A percentile compares a stretch with the other conserved stretches of the same genome.
Evolutionary conservation across 2,113 vertebrate species (phyloP).

Genomic region (Phainopepla nitens): DNA sequence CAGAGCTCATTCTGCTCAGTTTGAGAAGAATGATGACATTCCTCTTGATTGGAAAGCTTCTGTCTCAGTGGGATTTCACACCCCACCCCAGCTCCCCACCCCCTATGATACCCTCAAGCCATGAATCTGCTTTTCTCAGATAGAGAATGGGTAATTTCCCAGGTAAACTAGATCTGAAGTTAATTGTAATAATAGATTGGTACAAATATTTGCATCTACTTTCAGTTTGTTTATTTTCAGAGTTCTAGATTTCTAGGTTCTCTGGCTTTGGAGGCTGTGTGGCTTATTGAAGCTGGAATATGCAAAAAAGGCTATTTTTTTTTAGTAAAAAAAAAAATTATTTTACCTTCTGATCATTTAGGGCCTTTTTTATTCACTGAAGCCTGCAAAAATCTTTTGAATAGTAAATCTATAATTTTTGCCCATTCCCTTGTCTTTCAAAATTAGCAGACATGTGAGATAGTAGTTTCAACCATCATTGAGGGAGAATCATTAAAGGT

Average conservation of each 20-base stretch:
- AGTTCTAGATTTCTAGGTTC: neutral
- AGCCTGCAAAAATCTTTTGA: neutral
- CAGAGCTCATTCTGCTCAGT: neutral
- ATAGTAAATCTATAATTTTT: neutral
- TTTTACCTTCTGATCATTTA: no score
- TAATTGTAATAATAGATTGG: neutral
- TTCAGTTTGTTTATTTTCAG: neutral
- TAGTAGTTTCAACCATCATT: neutral
- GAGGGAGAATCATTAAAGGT: neutral
- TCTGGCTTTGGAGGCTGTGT: neutral
- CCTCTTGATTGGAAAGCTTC: neutral
- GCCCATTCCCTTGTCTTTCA: neutral
- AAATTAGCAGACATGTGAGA: neutral
- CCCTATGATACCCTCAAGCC: neutral
- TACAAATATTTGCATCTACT: neutral
- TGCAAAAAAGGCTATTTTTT: neutral
- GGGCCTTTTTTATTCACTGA: neutral
- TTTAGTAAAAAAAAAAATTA: no score
- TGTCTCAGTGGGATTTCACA: neutral
- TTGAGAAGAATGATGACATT: neutral
- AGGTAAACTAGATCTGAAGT: neutral
- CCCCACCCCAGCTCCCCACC: accelerated
- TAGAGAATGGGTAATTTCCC: neutral
- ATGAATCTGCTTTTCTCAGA: neutral
- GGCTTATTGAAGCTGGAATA: neutral